Evolutionary conservation across 2,113 vertebrate genomes (phyloP).

Genomic region (Brachirus orientalis): DNA sequence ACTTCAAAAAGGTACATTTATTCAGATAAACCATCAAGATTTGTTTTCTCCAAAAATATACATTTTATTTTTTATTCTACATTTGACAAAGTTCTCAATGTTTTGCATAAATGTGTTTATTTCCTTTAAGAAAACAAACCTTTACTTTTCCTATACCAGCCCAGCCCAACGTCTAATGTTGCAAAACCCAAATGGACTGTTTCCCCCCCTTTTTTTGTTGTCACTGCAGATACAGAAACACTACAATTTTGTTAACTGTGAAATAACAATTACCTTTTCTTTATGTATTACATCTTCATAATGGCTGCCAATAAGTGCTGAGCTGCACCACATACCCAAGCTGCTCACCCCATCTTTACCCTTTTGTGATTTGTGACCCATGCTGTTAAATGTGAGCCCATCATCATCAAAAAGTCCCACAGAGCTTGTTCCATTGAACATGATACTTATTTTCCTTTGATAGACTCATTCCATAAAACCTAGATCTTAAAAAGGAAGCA

Average conservation of each 20-base stretch:
- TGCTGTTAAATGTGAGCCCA: slow-evolving; percentile 6
- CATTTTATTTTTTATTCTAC: not conserved
- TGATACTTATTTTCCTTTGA: slow-evolving; percentile 8
- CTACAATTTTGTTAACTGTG: slow-evolving; percentile 22
- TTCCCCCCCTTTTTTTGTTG: slow-evolving; percentile 5
- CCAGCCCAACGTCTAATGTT: too few species aligned
- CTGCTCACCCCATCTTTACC: not conserved
- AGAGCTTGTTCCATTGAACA: slow-evolving; percentile 19
- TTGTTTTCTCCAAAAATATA: not conserved
- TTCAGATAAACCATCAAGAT: not conserved
- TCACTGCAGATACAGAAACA: not conserved
- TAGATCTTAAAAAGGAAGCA: slow-evolving; percentile 25
- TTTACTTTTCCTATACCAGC: too few species aligned
- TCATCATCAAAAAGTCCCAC: slow-evolving; percentile 19
- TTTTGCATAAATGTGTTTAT: not conserved
- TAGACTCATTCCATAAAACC: slow-evolving; percentile 24
- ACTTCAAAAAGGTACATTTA: not conserved
- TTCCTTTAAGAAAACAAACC: not conserved
- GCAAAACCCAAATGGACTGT: too few species aligned
- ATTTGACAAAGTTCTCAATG: not conserved
- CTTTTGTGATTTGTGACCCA: slow-evolving; percentile 19
- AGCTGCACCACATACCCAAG: not conserved
- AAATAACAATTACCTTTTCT: slow-evolving; percentile 21
- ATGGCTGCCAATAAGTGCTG: slow-evolving; percentile 12
- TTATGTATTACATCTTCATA: slow-evolving; percentile 13